Percentiles rank a stretch among this genome's conserved stretches.
Evolutionary conservation across 2,113 vertebrate genomes (phyloP).

Genomic region (Pteropus alecto): DNA sequence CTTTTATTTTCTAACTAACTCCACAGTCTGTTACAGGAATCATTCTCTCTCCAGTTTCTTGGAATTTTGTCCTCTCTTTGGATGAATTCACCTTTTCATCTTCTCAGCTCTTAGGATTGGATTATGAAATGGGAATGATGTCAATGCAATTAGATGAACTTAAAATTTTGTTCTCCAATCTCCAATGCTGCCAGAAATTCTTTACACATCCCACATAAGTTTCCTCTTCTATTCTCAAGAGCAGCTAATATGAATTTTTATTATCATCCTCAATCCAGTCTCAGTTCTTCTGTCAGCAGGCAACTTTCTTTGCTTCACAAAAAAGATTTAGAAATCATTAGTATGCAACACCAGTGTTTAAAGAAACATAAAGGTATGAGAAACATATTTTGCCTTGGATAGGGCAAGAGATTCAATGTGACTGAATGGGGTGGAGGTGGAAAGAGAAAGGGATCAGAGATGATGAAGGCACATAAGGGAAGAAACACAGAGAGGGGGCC

Average conservation of each 20-base stretch:
- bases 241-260: not conserved
- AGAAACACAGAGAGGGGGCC: fast-evolving
- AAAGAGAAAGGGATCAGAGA: not conserved
- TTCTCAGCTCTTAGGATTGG: not conserved
- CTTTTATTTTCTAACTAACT: not conserved
- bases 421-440: not conserved
- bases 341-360: not conserved
- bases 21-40: not conserved
- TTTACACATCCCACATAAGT: not conserved
- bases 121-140: not conserved
- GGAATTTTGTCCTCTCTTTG: not conserved
- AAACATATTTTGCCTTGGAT: not conserved
- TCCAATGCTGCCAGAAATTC: not conserved
- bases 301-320: not conserved
- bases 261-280: not conserved
- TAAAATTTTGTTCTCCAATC: not conserved
- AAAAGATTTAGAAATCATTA: not conserved
- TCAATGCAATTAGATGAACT: not conserved
- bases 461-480: not conserved
- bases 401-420: not conserved
- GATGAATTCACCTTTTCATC: not conserved
- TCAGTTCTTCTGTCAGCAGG: not conserved
- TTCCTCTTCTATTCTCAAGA: not conserved
- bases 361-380: not conserved
- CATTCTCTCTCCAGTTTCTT: not conserved